Evolutionary conservation across 1,140 invertebrate species (phyloP), one percentile per base, ranked within the genome.

Genomic region (Aleiodes sp.): DNA sequence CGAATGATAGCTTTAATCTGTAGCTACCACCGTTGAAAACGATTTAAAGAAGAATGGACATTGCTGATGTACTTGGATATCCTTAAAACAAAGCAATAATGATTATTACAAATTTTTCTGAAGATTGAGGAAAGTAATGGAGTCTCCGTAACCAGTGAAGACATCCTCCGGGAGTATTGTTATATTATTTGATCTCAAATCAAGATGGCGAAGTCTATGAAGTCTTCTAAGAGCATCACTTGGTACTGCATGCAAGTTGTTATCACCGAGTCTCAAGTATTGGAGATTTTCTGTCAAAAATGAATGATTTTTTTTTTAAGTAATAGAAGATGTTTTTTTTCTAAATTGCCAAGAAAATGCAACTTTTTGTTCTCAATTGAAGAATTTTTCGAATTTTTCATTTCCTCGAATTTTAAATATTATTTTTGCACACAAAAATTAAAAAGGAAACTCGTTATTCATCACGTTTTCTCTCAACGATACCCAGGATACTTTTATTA

Each of bases 101-200:
- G 29, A 70, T 74, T 80, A 86, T 92, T 88, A 96, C 95, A 93
- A 91, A 84, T 97, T 97, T 83, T 96, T 96, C 76, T 96, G 94
- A 31, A 97, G 84, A 79, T 96, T 95, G 4, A 97, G 89, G 83
- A 96, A 96, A 2, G 95, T 96, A 46, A 97, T 93, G 1, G 94
- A 94, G 80, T 94, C 93, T n/a, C 95, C 95, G 76, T 93, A 97
- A 19, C 93, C 92, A n/a, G 91, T 89, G 81, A 97, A 97, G 1
- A 94, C 93, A 76, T 96, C 94, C 71, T 96, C 94, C 6, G 89
- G 87, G 29, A 97, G 90, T 35, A 88, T 86, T 24, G 90, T 92
- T 66, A 97, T 96, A 76, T 95, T 96, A 81, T 97, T 97, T 10
- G 92, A 90, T 70, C 93, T 89, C 6, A 97, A 87, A 81, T 97